Conservation (phyloP, 2,797 vertebrate species). For the Novumbra hubbsi region DNA sequence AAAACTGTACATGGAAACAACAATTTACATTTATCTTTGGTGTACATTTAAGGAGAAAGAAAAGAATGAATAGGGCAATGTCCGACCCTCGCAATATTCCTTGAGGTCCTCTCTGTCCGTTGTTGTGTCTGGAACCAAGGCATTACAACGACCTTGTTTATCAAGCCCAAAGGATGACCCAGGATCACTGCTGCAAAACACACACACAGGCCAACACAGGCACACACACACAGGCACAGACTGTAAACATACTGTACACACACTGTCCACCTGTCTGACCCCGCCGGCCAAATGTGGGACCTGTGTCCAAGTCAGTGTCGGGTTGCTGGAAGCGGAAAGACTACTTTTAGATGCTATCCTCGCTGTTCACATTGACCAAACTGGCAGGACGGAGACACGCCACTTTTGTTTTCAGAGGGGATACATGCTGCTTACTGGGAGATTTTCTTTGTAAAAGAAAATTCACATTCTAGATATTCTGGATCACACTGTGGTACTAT, state of each 20-base stretch:
- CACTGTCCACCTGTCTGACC: not conserved
- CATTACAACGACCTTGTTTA: slow-evolving; percentile 31
- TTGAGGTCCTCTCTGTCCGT: slow-evolving; percentile 63
- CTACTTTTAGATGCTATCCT: slow-evolving; percentile 62
- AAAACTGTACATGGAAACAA: too few relatives aligned
- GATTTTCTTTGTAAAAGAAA: too few relatives aligned
- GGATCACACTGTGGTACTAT: too few relatives aligned
- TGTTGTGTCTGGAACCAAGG: slow-evolving; percentile 45
- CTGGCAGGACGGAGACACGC: not conserved
- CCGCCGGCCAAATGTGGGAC: not conserved
- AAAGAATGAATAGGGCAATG: not conserved
- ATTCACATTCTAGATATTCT: too few relatives aligned
- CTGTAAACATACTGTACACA: slow-evolving; percentile 8
- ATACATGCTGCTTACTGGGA: too few relatives aligned
- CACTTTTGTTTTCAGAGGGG: not conserved
- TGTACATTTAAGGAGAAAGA: not conserved
- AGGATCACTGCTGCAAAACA: slow-evolving; percentile 39
- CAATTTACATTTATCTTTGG: too few relatives aligned
- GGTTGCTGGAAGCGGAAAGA: slow-evolving; percentile 37
- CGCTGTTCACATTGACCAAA: slow-evolving; percentile 29
- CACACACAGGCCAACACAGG: slow-evolving; percentile 12
- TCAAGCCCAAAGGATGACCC: slow-evolving; percentile 12
- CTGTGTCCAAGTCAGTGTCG: slow-evolving; percentile 19
- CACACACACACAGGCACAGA: slow-evolving; percentile 1
- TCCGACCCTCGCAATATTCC: slow-evolving; percentile 71